A percentile compares a stretch with the other conserved stretches of the same genome.
These are phyloP conservation scores for Carollia perspicillata DNA, from an alignment of 2,113 vertebrate genomes.

Conservation along the genomic window DNA sequence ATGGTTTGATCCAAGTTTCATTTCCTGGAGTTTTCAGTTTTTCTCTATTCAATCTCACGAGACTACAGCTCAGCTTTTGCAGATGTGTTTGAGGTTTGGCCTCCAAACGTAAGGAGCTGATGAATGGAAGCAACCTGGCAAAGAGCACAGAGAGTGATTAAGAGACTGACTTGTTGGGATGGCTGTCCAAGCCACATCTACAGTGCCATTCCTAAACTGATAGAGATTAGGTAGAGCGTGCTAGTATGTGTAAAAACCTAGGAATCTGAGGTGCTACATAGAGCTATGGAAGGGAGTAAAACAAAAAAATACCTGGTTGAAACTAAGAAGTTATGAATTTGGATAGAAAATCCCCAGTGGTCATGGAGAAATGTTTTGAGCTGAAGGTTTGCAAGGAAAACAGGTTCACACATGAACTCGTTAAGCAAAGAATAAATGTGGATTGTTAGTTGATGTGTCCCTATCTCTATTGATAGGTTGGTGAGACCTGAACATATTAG, in stretches of 20 bases:
- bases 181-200: background rate
- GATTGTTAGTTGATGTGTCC: background rate
- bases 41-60: background rate
- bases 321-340: background rate
- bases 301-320: background rate
- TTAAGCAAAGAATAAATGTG: background rate
- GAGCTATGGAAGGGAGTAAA: background rate
- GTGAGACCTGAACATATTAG: background rate
- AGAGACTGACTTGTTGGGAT: background rate
- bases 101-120: background rate
- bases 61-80: constrained; percentile 5
- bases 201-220: background rate
- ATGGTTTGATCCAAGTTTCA: constrained; percentile 29
- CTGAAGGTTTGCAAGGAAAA: constrained; percentile 6
- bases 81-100: constrained; percentile 11
- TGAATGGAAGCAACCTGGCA: background rate
- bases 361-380: background rate
- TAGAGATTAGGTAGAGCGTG: background rate
- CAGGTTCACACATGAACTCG: background rate
- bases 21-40: constrained; percentile 38
- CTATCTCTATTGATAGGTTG: background rate
- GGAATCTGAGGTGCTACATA: background rate
- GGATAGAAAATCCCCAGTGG: background rate
- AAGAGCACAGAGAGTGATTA: background rate
- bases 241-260: background rate